Base-by-base conservation (phyloP, 2,113 vertebrate species). In the Hippocampus barbouri region DNA sequence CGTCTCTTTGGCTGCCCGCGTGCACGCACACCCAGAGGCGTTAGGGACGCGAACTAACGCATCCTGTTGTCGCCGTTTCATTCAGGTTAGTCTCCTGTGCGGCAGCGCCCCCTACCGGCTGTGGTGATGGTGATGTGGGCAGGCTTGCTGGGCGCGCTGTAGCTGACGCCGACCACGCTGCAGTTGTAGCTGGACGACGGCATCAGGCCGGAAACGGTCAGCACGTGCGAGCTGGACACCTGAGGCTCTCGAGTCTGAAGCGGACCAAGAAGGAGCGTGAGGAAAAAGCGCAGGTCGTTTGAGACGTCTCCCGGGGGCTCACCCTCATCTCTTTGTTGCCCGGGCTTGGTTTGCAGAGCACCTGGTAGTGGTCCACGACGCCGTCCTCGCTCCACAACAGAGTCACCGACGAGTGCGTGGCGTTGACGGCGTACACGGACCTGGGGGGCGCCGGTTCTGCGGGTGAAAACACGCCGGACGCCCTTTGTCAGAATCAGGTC, bases 321-420 rank as follows among this genome's bases (percentile, higher is more conserved):
- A 98, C 96, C 88, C 94, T 94, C 41, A 82, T 79, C 40, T 93
- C 91, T 54, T 81, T 92, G 57, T 63, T 71, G 41, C 87, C 78
- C 18, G 86, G 88, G 76, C 86, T 72, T 69, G 91, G 89, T 70
- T 92, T 93, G 76, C 97, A 99, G 79, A 90, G 75, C 23, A 99
- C 92, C 88, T 96, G 92, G 68, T 95, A 98, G 85, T 94, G 95
- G 88, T 99, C 97, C 7, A 95, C 95, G 5, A 98, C 91, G 23
- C 97, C 97, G 21, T 98, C 95, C 86, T 97, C 96, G 0, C 93
- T 94, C 97, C 97, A 99, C 54, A 99, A 92, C 83, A 99, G 89
- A 8, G 96, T 98, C 75, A 98, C 93, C 0, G 96, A 93, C 0
- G 95, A 94, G 86, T 95, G 94, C 0, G 95, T 97, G 80, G 96